Percentiles rank a stretch among this genome's conserved stretches.
phyloP scores from a whole-genome alignment of 2,113 vertebrate genomes.

The Bos indicus region DNA sequence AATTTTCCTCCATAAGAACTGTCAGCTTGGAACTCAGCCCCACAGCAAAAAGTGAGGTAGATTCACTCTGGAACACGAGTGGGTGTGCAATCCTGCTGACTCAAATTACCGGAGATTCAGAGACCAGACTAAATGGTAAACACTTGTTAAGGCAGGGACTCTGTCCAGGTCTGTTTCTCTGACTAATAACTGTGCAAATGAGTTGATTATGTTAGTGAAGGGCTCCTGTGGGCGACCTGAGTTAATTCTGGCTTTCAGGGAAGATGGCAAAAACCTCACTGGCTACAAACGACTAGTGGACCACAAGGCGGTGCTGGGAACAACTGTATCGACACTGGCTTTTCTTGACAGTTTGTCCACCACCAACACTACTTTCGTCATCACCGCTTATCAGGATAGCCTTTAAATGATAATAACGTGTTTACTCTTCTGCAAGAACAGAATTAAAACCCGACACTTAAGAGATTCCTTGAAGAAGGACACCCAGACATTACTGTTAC shows the following conservation, averaged over 20 bases:
- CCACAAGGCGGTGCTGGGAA: not conserved
- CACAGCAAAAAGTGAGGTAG: not conserved
- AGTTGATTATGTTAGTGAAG: not conserved
- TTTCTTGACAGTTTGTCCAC: not conserved
- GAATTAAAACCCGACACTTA: not conserved
- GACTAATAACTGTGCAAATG: not conserved
- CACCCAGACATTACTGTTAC: not conserved
- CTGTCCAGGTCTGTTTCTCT: not conserved
- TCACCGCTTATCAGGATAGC: not conserved
- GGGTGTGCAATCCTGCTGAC: not conserved
- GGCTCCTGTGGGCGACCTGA: not conserved
- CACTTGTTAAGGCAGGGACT: not conserved
- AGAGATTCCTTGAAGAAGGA: not conserved
- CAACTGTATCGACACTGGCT: not conserved
- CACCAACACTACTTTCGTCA: not conserved
- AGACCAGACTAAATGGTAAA: not conserved
- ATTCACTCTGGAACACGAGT: not conserved
- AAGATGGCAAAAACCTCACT: not conserved
- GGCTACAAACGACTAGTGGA: not conserved
- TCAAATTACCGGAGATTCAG: not conserved
- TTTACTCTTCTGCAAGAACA: not conserved
- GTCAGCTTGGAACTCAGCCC: constrained; percentile 21
- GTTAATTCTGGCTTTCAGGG: not conserved
- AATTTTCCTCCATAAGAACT: constrained; percentile 9
- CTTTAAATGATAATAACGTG: not conserved